phyloP scores from a whole-genome alignment of 2,888 invertebrate genomes.

The Sclerodermus sp. region DNA sequence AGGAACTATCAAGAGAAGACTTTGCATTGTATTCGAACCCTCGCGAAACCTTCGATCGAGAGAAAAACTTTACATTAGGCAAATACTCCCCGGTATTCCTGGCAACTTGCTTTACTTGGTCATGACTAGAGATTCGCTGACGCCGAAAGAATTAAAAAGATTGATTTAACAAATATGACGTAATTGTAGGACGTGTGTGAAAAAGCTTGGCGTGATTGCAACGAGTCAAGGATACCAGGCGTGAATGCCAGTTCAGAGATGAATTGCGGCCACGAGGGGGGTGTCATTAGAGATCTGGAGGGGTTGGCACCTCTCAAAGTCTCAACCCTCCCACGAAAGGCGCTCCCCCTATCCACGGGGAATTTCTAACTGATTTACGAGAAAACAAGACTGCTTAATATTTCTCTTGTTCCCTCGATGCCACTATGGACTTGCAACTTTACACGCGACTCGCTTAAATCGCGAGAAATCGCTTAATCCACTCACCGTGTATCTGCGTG shows the following conservation, averaged over 20 bases:
- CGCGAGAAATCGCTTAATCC: constrained; percentile 19
- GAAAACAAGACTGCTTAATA: constrained; percentile 58
- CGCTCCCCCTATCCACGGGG: constrained; percentile 36
- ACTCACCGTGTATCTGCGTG: too few relatives aligned
- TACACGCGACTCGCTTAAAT: constrained; percentile 22
- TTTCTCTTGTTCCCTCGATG: constrained; percentile 51
- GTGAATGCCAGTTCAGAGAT: constrained; percentile 30
- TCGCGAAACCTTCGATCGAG: too few relatives aligned
- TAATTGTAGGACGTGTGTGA: not conserved
- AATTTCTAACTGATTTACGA: constrained; percentile 56
- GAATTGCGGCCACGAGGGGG: constrained; percentile 33
- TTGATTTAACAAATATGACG: too few relatives aligned
- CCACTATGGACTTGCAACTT: constrained; percentile 42
- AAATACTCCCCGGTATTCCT: too few relatives aligned
- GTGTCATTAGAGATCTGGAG: constrained; percentile 46
- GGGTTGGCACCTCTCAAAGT: constrained; percentile 43
- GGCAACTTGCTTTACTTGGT: too few relatives aligned
- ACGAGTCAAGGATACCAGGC: constrained; percentile 24
- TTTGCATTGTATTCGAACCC: too few relatives aligned
- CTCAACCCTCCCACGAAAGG: constrained; percentile 37
- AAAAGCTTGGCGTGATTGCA: constrained; percentile 6
- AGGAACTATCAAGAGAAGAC: too few relatives aligned
- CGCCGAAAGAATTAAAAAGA: too few relatives aligned
- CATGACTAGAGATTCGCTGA: too few relatives aligned
- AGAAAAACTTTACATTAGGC: too few relatives aligned